Percentiles rank a stretch among this genome's conserved stretches.
Evolutionary conservation across 2,888 invertebrate species (phyloP).

Genomic region (Ophioninae sp.): DNA sequence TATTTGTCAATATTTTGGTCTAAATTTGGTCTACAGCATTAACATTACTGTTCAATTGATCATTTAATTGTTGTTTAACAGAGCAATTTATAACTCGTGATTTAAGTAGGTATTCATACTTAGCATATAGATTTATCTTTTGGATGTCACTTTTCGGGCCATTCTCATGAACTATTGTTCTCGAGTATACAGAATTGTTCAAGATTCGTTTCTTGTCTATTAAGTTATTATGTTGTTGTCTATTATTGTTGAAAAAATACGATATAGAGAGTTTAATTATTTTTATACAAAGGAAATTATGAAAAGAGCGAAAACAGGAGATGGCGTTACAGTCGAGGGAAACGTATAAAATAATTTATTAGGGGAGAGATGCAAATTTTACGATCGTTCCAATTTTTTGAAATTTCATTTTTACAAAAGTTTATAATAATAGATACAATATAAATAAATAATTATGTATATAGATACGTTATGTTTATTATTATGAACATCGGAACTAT

Average conservation of each 20-base stretch:
- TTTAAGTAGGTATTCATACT: not conserved
- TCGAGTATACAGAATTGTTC: constrained; percentile 26
- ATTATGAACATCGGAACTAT: not conserved
- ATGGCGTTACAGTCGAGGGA: constrained; percentile 20
- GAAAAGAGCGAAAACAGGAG: constrained; percentile 18
- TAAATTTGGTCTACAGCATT: too few relatives aligned
- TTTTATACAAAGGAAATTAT: constrained; percentile 69
- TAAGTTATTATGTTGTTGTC: constrained; percentile 52
- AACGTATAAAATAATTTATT: constrained; percentile 14
- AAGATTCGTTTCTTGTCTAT: constrained; percentile 21
- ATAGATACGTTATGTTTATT: constrained; percentile 12
- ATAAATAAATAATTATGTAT: constrained; percentile 7
- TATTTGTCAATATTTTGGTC: not conserved
- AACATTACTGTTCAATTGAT: not conserved
- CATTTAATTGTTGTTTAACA: not conserved
- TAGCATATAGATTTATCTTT: not conserved
- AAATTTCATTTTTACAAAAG: constrained; percentile 27
- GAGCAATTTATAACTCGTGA: not conserved
- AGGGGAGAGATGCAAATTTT: constrained; percentile 23
- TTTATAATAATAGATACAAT: constrained; percentile 15
- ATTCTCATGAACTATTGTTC: constrained; percentile 5
- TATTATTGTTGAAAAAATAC: constrained; percentile 67
- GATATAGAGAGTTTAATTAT: constrained; percentile 74
- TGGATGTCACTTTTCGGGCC: not conserved
- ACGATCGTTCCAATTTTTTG: constrained; percentile 35